These are phyloP conservation scores for Felis chaus DNA, from an alignment of 2,113 vertebrate genomes.

Conservation along the genomic window DNA sequence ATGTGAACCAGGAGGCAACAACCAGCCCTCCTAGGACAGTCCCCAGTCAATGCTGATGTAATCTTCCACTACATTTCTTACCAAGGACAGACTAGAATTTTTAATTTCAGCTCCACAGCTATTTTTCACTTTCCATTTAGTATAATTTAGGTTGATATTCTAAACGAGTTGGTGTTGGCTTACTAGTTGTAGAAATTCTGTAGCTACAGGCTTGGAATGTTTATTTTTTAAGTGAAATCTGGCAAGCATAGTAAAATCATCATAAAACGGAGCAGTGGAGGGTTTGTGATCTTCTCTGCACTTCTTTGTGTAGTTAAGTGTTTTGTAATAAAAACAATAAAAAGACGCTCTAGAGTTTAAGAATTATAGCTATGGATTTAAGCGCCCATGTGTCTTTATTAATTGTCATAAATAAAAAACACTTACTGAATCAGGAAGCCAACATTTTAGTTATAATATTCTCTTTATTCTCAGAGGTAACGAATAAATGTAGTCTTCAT, in stretches of 20 bases:
- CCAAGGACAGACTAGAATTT: neutral
- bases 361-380: neutral
- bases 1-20: neutral
- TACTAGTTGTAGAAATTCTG: neutral
- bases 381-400: neutral
- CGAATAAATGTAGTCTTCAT: constrained; percentile 10
- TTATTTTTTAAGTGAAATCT: constrained; percentile 18
- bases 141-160: neutral
- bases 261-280: neutral
- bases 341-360: neutral
- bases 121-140: constrained; percentile 37
- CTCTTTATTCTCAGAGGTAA: neutral
- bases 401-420: neutral
- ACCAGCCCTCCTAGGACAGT: neutral
- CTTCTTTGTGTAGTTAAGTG: neutral
- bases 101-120: neutral
- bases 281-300: neutral
- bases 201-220: neutral
- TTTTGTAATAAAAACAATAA: neutral
- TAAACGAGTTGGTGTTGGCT: constrained; percentile 10
- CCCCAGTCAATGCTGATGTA: neutral
- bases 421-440: constrained; percentile 23
- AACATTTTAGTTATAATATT: neutral
- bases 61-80: neutral
- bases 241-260: neutral